Percentiles rank a stretch among this genome's conserved stretches.
Conservation (phyloP, 2,888 invertebrate genomes). For the Tetheella fluctuosa region DNA sequence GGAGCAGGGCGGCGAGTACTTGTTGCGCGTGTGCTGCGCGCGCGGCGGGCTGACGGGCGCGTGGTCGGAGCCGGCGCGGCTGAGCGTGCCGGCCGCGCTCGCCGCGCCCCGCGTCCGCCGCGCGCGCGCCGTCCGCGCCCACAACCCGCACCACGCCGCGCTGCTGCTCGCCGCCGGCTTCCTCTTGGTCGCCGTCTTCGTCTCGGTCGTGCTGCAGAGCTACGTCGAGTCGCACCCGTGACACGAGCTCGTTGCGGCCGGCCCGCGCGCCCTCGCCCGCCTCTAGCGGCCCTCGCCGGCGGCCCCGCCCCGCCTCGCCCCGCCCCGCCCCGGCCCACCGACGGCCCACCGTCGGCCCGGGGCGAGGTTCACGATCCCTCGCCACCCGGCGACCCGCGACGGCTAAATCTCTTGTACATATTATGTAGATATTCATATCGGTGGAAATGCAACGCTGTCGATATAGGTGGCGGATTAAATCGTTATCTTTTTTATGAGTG, state of each 20-base stretch:
- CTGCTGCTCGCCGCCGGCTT: constrained; percentile 85
- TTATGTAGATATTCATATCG: constrained; percentile 39
- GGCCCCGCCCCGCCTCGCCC: constrained; percentile 19
- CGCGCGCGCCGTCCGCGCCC: constrained; percentile 81
- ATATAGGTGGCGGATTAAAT: constrained; percentile 9
- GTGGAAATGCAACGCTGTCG: constrained; percentile 21
- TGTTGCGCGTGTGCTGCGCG: constrained; percentile 91
- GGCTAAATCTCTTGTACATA: constrained; percentile 28
- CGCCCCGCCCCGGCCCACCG: constrained; percentile 15
- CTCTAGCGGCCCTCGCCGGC: constrained; percentile 37
- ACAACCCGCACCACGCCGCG: constrained; percentile 82
- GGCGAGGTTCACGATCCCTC: not conserved
- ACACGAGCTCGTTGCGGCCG: constrained; percentile 73
- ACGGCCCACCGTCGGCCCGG: constrained; percentile 3
- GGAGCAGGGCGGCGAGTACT: constrained; percentile 90
- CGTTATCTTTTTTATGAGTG: not conserved
- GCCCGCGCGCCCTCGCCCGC: constrained; percentile 68
- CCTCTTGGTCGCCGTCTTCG: constrained; percentile 84
- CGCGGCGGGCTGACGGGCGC: constrained; percentile 88
- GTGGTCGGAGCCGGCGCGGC: constrained; percentile 86
- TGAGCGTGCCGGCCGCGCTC: constrained; percentile 68
- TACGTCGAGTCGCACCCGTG: constrained; percentile 78
- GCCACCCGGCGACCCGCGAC: constrained; percentile 19
- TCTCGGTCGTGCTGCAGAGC: constrained; percentile 85
- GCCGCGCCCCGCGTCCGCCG: constrained; percentile 85